Conservation (phyloP, 2,113 vertebrate species). For the Phycodurus eques region DNA sequence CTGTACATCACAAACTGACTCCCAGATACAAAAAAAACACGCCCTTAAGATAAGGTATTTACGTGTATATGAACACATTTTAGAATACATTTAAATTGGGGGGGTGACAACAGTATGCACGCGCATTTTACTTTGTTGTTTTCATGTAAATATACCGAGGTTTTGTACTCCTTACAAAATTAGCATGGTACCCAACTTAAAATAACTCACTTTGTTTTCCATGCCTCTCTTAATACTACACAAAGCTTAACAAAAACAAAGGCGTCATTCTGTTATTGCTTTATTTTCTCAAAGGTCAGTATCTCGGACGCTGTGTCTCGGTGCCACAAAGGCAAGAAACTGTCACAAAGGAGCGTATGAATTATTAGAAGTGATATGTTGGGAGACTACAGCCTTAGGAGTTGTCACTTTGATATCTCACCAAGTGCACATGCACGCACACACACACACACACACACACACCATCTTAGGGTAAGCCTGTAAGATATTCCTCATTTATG, state of each 20-base stretch:
- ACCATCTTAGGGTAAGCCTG: constrained; percentile 22
- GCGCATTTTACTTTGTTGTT: neutral
- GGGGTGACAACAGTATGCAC: neutral
- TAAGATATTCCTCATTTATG: constrained; percentile 60
- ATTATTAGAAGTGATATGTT: constrained; percentile 68
- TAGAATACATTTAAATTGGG: too few species aligned
- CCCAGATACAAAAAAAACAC: too few species aligned
- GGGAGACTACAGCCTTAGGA: constrained; percentile 58
- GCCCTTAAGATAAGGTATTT: too few species aligned
- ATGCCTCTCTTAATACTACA: neutral
- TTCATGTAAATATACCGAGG: neutral
- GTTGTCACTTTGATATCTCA: constrained; percentile 72
- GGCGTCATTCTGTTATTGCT: neutral
- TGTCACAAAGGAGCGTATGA: constrained; percentile 59
- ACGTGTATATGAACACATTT: too few species aligned
- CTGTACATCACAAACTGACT: too few species aligned
- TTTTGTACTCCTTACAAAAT: too few species aligned
- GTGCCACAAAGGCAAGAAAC: constrained; percentile 43
- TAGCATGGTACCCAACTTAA: too few species aligned
- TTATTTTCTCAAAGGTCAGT: constrained; percentile 2
- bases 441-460: constrained; percentile 19
- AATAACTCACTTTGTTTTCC: neutral
- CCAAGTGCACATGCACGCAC: constrained; percentile 27
- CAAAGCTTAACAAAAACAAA: neutral
- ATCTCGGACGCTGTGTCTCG: neutral